These are phyloP conservation scores for Syngnathus floridae DNA, from an alignment of 2,113 vertebrate genomes.

Conservation along the genomic window DNA sequence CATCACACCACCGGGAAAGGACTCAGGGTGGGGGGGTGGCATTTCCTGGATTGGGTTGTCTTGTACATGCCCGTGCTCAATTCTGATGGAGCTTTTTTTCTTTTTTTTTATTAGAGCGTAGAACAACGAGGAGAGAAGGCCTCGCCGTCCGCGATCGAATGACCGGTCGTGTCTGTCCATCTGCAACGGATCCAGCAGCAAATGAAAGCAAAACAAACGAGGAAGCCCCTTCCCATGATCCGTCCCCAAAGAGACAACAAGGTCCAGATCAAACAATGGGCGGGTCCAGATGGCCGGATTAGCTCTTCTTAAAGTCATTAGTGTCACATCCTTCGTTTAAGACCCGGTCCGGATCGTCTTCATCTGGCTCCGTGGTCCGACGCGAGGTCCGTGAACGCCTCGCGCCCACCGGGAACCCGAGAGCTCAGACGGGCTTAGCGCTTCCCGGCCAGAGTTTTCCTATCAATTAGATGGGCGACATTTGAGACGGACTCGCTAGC, in stretches of 20 bases:
- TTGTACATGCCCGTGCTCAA: too few species aligned
- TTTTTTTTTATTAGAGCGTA: too few species aligned
- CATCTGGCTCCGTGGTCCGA: slow-evolving; percentile 28
- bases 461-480: slow-evolving; percentile 70
- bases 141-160: background rate
- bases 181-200: slow-evolving; percentile 59
- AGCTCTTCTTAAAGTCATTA: slow-evolving; percentile 81
- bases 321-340: slow-evolving; percentile 83
- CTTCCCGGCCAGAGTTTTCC: slow-evolving; percentile 59
- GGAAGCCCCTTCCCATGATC: slow-evolving; percentile 52
- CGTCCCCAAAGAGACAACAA: slow-evolving; percentile 65
- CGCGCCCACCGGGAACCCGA: slow-evolving; percentile 52
- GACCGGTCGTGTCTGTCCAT: background rate
- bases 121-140: background rate
- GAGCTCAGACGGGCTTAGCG: slow-evolving; percentile 52
- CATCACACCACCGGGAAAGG: slow-evolving; percentile 57
- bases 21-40: too few species aligned
- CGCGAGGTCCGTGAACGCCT: slow-evolving; percentile 63
- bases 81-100: too few species aligned
- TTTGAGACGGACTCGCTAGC: slow-evolving; percentile 43
- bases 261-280: slow-evolving; percentile 76
- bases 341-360: slow-evolving; percentile 78
- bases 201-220: slow-evolving; percentile 76
- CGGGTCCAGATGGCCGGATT: slow-evolving; percentile 82
- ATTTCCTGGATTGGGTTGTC: too few species aligned